These are phyloP conservation scores for Diplolepis rosae DNA, from an alignment of 2,888 invertebrate genomes.

Conservation along the genomic window DNA sequence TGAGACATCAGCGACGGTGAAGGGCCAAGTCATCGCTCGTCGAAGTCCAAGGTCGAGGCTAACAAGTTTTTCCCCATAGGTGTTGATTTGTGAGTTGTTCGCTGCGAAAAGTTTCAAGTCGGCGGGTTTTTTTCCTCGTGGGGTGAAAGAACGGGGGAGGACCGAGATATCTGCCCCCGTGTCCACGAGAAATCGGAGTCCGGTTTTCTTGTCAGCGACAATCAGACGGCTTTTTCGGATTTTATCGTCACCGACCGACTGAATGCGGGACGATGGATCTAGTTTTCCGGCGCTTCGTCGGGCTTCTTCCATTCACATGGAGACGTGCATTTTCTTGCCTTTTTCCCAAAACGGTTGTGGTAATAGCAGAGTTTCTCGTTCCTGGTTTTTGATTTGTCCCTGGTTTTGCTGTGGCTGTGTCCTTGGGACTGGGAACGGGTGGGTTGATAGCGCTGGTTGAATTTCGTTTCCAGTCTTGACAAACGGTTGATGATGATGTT, in stretches of 20 bases:
- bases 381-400: no score
- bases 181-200: constrained; percentile 2
- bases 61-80: constrained; percentile 55
- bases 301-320: background rate
- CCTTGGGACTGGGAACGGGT: no score
- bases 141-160: constrained; percentile 35
- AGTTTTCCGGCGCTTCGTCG: constrained; percentile 29
- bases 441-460: no score
- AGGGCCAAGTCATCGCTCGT: constrained; percentile 56
- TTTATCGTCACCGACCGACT: background rate
- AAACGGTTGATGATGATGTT: no score
- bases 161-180: constrained; percentile 33
- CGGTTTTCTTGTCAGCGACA: background rate
- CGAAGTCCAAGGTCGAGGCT: constrained; percentile 56
- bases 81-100: constrained; percentile 59
- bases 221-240: constrained; percentile 25
- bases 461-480: background rate
- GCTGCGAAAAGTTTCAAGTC: constrained; percentile 59
- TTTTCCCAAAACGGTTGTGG: no score
- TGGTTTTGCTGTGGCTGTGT: no score
- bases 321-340: background rate
- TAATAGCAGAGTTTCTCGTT: no score
- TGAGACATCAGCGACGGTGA: constrained; percentile 59
- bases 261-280: background rate
- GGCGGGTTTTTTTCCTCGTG: background rate